A percentile compares a stretch with the other conserved stretches of the same genome.
Evolutionary conservation across 2,797 vertebrate genomes (phyloP).

Genomic region (Vespertilio murinus): DNA sequence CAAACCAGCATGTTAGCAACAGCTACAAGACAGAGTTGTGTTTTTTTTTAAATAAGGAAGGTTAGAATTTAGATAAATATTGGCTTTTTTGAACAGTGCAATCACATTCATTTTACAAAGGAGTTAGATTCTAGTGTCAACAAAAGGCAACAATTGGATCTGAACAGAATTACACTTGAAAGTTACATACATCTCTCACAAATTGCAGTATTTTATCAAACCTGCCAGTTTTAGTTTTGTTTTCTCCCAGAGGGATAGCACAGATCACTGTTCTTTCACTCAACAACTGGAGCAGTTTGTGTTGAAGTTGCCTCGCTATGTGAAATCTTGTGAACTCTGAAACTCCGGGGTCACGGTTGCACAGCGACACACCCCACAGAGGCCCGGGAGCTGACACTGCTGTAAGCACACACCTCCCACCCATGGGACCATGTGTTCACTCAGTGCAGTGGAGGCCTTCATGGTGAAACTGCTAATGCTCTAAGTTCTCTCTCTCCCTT

Average conservation of each 20-base stretch:
- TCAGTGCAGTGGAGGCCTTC: neutral
- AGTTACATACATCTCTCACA: neutral
- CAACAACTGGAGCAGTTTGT: neutral
- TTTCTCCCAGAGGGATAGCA: neutral
- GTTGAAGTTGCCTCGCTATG: neutral
- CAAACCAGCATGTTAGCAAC: neutral
- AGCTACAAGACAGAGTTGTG: neutral
- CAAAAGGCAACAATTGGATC: neutral
- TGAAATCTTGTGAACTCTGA: neutral
- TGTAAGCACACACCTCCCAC: no score
- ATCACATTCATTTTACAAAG: constrained; percentile 16
- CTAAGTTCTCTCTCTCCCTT: neutral
- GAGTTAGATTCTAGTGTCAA: neutral
- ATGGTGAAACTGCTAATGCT: no score
- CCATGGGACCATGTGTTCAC: no score
- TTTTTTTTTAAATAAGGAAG: neutral
- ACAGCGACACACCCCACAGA: neutral
- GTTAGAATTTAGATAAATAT: constrained; percentile 14
- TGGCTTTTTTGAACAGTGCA: neutral
- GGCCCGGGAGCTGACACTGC: accelerated
- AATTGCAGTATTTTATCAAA: neutral
- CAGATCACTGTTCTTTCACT: neutral
- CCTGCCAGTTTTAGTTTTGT: neutral
- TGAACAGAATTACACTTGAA: constrained; percentile 8
- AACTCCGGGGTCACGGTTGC: neutral